These are phyloP conservation scores for Aphidius ervi DNA, from an alignment of 1,140 invertebrate species.

Conservation along the genomic window DNA sequence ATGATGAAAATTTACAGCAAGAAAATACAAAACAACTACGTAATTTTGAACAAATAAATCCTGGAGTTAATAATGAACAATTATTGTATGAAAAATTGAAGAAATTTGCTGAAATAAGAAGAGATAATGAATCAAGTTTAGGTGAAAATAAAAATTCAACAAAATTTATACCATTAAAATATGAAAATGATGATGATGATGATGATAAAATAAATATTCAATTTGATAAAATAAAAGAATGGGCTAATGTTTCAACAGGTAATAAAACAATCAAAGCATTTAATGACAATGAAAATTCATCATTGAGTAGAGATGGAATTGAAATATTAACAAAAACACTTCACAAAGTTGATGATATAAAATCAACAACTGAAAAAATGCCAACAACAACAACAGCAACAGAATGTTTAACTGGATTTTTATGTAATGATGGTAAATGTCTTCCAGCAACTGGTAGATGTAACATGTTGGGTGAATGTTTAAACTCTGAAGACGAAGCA, in stretches of 20 bases:
- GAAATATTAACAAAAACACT: constrained; percentile 64
- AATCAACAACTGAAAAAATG: constrained; percentile 29
- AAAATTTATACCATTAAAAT: neutral
- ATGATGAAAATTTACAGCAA: neutral
- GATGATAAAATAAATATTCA: constrained; percentile 13
- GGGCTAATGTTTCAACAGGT: constrained; percentile 35
- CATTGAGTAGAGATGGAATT: constrained; percentile 61
- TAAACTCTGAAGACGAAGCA: constrained; percentile 66
- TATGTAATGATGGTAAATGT: constrained; percentile 65
- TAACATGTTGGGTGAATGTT: constrained; percentile 71
- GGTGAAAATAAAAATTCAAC: constrained; percentile 23
- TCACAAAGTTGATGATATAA: constrained; percentile 52
- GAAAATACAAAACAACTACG: constrained; percentile 20
- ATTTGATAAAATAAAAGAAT: constrained; percentile 41
- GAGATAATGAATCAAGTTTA: constrained; percentile 18
- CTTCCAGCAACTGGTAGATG: constrained; percentile 64
- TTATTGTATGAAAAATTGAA: constrained; percentile 36
- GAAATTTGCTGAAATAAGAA: constrained; percentile 34
- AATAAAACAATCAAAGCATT: constrained; percentile 26
- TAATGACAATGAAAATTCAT: constrained; percentile 49
- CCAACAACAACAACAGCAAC: constrained; percentile 37
- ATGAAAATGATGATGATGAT: neutral
- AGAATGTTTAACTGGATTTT: constrained; percentile 37
- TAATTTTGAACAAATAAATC: constrained; percentile 41
- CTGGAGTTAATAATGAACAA: constrained; percentile 29